These are phyloP conservation scores for Perca flavescens DNA, from an alignment of 2,113 vertebrate species.

Conservation along the genomic window DNA sequence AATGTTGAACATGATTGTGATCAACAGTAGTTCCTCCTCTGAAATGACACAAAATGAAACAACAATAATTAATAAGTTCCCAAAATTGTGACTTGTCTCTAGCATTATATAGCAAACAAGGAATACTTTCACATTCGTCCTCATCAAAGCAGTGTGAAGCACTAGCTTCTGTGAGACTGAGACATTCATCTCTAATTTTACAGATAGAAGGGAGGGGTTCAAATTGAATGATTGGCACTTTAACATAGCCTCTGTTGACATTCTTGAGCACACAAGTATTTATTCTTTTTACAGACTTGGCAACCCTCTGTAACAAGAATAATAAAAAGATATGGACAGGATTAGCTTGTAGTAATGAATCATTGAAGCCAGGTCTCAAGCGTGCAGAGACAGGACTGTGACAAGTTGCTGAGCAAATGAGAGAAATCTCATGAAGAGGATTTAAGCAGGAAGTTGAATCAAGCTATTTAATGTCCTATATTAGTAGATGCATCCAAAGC, in stretches of 20 bases:
- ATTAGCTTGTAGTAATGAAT: neutral
- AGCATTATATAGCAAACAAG: neutral
- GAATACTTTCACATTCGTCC: neutral
- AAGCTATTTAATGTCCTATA: conserved; percentile 1
- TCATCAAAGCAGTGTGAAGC: neutral
- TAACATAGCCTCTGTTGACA: neutral
- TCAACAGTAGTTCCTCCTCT: neutral
- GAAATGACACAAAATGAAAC: neutral
- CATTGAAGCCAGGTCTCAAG: neutral
- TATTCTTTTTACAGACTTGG: neutral
- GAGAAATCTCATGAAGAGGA: neutral
- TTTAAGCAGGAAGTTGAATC: neutral
- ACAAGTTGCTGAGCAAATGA: neutral
- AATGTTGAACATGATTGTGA: conserved; percentile 15
- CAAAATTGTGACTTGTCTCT: neutral
- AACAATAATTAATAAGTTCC: conserved; percentile 2
- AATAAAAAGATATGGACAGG: neutral
- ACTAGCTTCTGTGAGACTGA: neutral
- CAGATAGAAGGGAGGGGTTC: neutral
- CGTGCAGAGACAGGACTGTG: neutral
- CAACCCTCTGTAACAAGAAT: neutral
- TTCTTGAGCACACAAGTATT: neutral
- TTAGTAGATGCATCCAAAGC: neutral
- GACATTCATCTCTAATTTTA: neutral
- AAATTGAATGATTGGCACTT: neutral